Evolutionary conservation across 2,888 invertebrate genomes (phyloP), one percentile per base, ranked within the genome.

Genomic region (Caenorhabditis sp.): DNA sequence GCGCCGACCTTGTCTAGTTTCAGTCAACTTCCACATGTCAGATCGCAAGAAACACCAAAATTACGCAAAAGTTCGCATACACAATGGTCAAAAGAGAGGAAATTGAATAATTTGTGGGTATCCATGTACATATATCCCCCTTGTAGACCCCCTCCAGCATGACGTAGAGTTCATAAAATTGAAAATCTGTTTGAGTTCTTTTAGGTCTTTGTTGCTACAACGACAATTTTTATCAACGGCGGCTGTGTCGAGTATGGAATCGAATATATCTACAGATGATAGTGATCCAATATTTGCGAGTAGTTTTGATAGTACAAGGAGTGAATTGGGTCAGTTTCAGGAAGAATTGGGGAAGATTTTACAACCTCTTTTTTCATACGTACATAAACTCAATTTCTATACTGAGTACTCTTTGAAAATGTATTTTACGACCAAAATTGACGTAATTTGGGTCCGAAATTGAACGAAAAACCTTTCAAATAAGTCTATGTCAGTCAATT

Each of bases 211-310:
- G 7, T 70, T 81, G 5, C 69, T 76, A 38, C 79, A 81, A 69
- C 76, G 81, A 54, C 78, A 81, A 63, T 75, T 77, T 63, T 71
- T 81, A 27, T 77, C 81, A 31, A 78, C 78, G 1, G 76, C 74
- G 0, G 72, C 76, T 23, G 73, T 76, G n/a, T 77, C 78, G 25
- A 73, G 70, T 53, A 74, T 78, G 72, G 76, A 76, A 36, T 77
- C 77, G 7, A 76, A 75, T n/a, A 77, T 76, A 56, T 76, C 76
- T 1, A 72, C 77, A 7, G 81, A 76, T 27, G 72, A 74, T 26
- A 74, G 70, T 43, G 80, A 78, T 56, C 75, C 74, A 23, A 56
- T 74, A 27, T 77, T 80, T 60, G 76, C 78, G 7, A 79, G 76
- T 43, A 73, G 72, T 61, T 75, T 77, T 53, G 81, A 79, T 59